Evolutionary conservation across 2,797 vertebrate genomes (phyloP).

Genomic region (Sparidentex hasta): DNA sequence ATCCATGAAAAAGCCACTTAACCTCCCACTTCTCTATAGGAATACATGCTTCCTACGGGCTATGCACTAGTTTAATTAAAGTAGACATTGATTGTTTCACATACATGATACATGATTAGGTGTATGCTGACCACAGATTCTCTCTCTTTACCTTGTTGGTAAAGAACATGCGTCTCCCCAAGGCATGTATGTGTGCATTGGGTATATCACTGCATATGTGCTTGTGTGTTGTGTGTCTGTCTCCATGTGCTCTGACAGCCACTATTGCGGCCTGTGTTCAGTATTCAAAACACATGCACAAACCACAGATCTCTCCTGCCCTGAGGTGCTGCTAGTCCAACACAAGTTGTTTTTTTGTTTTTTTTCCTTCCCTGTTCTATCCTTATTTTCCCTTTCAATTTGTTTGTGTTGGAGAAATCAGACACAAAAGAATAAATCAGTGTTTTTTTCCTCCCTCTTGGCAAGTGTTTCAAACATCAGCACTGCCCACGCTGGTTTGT

Average conservation of each 20-base stretch:
- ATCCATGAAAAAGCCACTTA: no score
- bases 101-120: conserved; percentile 32
- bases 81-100: conserved; percentile 21
- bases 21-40: no score
- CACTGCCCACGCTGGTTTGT: conserved; percentile 31
- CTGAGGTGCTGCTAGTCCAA: conserved; percentile 41
- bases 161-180: conserved; percentile 33
- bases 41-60: no score
- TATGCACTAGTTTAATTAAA: no score
- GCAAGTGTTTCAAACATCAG: conserved; percentile 45
- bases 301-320: conserved; percentile 47
- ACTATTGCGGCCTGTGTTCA: conserved; percentile 33
- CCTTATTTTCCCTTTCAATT: conserved; percentile 51
- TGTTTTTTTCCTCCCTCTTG: conserved; percentile 28
- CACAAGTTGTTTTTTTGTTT: conserved; percentile 2
- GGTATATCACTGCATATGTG: not conserved
- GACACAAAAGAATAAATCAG: conserved; percentile 59
- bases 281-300: conserved; percentile 60
- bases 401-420: conserved; percentile 48
- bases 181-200: not conserved
- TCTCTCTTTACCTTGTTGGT: conserved; percentile 26
- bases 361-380: conserved; percentile 12
- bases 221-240: conserved; percentile 9
- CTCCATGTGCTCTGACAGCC: conserved; percentile 21
- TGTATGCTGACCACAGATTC: conserved; percentile 38